Percentiles rank a stretch among this genome's conserved stretches.
These are phyloP conservation scores for Micromys minutus DNA, from an alignment of 2,113 vertebrate genomes.

Conservation along the genomic window DNA sequence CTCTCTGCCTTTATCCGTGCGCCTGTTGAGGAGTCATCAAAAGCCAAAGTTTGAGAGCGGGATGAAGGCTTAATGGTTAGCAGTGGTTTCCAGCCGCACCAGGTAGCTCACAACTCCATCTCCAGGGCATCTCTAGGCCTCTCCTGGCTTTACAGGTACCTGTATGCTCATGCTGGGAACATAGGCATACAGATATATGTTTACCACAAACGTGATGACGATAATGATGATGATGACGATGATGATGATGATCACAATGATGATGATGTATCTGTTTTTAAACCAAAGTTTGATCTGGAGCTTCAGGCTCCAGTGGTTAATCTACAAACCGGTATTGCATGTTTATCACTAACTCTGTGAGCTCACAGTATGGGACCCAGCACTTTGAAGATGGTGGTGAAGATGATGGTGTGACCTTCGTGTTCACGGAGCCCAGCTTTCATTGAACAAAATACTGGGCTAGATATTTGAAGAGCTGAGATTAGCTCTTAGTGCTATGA, in stretches of 20 bases:
- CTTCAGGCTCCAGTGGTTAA: neutral
- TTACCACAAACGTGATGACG: neutral
- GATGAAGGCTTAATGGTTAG: neutral
- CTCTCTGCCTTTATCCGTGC: neutral
- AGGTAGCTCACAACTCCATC: neutral
- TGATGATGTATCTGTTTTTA: neutral
- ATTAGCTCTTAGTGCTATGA: neutral
- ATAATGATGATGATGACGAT: neutral
- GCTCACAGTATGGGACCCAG: accelerated
- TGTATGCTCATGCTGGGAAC: neutral
- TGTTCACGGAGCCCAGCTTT: neutral
- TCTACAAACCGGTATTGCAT: neutral
- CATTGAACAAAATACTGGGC: neutral
- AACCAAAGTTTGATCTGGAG: neutral
- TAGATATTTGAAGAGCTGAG: neutral
- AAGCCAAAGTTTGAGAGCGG: neutral
- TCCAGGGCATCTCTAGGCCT: neutral
- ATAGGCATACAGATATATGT: too few species aligned
- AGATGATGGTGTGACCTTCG: neutral
- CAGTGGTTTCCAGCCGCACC: neutral
- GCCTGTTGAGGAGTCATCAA: neutral
- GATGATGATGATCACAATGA: too few species aligned
- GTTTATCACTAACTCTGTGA: neutral
- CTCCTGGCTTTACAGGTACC: neutral
- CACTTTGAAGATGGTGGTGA: neutral